Evolutionary conservation across 2,888 invertebrate genomes (phyloP), one percentile per base, ranked within the genome.

Genomic region (Ochropleura plecta): DNA sequence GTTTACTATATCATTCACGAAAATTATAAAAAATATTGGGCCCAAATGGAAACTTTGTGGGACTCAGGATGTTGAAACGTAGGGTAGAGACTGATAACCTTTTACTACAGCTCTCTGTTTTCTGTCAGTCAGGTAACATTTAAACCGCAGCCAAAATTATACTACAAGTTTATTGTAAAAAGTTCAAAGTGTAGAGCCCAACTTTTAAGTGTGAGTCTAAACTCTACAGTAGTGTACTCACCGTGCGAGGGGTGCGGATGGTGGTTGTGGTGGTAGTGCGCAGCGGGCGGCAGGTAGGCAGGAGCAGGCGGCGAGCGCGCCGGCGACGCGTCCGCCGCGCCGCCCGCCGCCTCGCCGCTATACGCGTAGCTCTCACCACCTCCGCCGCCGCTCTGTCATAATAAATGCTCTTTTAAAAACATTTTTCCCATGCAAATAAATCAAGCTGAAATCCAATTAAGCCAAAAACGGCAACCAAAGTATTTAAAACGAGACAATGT

Each of bases 291-390:
- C 87, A 94, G 92, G 89, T 95, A 95, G 84, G 94, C 91, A 82
- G 95, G 94, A 86, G 95, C 95, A 71, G 98, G 98, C 89, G 98
- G 98, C 40, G 98, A 98, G 90, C 98, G 97, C 75, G 98, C 97
- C 18, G 85, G 82, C 73, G 92, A 92, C 84, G 87, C 88, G 70
- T 84, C 97, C 97, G 97, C 88, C 98, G 89, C 80, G 87, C 88
- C 84, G 87, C 97, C 97, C 94, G 85, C 89, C 60, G 88, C 84
- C 89, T 92, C 90, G 79, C 91, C 93, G 87, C 91, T 92, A 88
- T 93, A 94, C 88, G 93, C 92, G 88, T 93, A 90, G 87, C 92
- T 91, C 97, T 97, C 95, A 72, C 91, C 88, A 82, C 88, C 78
- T 86, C 90, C 83, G 77, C 92, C 93, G 78, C 91, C 87, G 80